Base-by-base conservation (phyloP, 2,888 invertebrate genomes). In the Aplocera efformata region DNA sequence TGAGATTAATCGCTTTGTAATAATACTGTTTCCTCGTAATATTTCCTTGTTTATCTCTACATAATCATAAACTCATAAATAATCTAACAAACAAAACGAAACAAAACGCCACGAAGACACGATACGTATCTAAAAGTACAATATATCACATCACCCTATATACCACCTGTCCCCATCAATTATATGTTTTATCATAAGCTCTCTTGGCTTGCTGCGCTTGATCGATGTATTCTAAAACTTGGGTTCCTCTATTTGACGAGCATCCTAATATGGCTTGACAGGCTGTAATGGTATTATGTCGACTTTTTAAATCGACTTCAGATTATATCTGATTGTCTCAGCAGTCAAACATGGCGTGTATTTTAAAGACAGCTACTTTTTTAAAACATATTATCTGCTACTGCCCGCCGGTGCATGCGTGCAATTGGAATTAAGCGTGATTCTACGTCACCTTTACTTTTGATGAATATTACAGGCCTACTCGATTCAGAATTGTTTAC, bases 91-190 rank as follows among this genome's bases (percentile, higher is more conserved):
- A 22, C 13, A 30, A 44, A 35, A 32, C 26, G 7, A 8, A 33
- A 35, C 32, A 30, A 22, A 42, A 40, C 31, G 7, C 8, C 3
- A 26, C 32, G 7, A 24, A 31, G 30, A 36, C 29, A 43, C 29
- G 50, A 52, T 50, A 38, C 30, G 36, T 45, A 53, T 50, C 53
- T 50, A 21, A 32, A 33, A 40, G 11, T 44, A 49, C 48, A 48
- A 47, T 48, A 50, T 42, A 48, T 50, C 48, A 46, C 40, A 33
- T 22, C 40, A 41, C 41, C 31, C 32, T 34, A 34, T 41, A 30
- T 36, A 42, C 40, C 37, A 80, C 79, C 80, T 83, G 81, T 81
- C 82, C 73, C 73, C 82, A 85, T 86, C 84, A 85, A 83, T 84
- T 80, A 84, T 64, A 63, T 77, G 82, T 82, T 84, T 81, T 75